Percentiles rank a stretch among this genome's conserved stretches.
Evolutionary conservation across 2,113 vertebrate genomes (phyloP).

Genomic region (Phalacrocorax carbo): DNA sequence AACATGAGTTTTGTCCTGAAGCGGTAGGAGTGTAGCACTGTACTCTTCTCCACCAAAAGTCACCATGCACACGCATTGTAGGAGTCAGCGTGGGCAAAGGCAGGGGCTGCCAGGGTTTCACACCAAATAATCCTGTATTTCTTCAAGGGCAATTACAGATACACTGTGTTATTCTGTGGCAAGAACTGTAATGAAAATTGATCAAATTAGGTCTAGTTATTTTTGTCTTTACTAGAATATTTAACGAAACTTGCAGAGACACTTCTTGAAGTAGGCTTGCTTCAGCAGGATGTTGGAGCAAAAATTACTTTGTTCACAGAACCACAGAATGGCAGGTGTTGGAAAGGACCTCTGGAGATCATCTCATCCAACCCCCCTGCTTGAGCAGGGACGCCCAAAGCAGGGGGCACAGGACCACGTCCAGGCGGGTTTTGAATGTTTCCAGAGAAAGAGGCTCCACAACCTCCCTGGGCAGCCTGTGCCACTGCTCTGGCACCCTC

Average conservation of each 20-base stretch:
- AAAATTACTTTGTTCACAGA: neutral
- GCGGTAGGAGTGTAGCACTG: neutral
- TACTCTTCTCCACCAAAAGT: neutral
- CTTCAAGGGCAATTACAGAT: neutral
- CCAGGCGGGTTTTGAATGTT: no score
- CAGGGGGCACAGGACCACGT: no score
- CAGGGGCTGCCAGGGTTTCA: neutral
- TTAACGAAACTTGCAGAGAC: constrained; percentile 8
- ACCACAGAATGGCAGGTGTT: neutral
- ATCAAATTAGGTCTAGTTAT: neutral
- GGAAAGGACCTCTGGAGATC: no score
- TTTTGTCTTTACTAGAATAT: constrained; percentile 53
- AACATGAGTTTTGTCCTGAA: neutral
- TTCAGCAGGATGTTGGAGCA: neutral
- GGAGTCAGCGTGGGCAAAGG: neutral
- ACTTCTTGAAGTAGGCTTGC: constrained; percentile 20
- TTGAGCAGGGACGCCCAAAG: no score
- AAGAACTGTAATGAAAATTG: neutral
- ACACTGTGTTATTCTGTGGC: neutral
- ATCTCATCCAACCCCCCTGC: no score
- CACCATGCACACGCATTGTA: rapidly evolving
- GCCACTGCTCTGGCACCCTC: no score
- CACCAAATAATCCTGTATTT: neutral
- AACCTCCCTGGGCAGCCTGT: no score
- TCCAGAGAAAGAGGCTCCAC: no score